A percentile compares a stretch with the other conserved stretches of the same genome.
Evolutionary conservation across 2,888 invertebrate genomes (phyloP).

Genomic region (Mesorhabditis belari): DNA sequence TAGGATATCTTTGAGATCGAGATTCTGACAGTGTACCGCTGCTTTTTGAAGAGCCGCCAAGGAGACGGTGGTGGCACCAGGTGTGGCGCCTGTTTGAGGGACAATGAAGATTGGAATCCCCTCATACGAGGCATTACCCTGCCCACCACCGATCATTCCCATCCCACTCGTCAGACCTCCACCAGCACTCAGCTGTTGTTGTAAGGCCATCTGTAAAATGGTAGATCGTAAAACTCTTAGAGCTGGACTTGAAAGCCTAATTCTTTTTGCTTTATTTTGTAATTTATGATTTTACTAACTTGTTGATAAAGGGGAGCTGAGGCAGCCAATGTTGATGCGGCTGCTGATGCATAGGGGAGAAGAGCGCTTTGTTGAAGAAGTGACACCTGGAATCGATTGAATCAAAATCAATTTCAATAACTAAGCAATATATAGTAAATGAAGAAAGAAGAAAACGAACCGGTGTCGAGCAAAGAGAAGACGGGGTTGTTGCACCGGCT

Average conservation of each 20-base stretch:
- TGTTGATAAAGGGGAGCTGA: not conserved
- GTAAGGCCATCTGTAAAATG: constrained; percentile 7
- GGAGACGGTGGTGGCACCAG: constrained; percentile 13
- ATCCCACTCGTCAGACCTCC: not conserved
- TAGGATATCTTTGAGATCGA: no score
- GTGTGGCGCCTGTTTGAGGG: constrained; percentile 15
- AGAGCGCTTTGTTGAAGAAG: not conserved
- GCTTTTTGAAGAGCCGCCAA: constrained; percentile 24
- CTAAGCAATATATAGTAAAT: not conserved
- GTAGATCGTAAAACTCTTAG: no score
- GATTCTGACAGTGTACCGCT: no score
- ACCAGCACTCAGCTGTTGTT: not conserved
- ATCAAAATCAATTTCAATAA: not conserved
- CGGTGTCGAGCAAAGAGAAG: constrained; percentile 6
- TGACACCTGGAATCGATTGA: not conserved
- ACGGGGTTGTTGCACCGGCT: not conserved
- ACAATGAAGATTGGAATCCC: constrained; percentile 29
- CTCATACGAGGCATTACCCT: constrained; percentile 18
- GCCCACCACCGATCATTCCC: constrained; percentile 3
- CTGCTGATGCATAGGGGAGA: not conserved
- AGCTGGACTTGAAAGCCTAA: not conserved
- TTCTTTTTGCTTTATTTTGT: not conserved
- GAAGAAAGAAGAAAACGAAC: no score
- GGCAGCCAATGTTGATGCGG: not conserved
- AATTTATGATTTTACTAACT: no score